Evolutionary conservation across 2,797 vertebrate genomes (phyloP).

Genomic region (Trichosurus vulpecula): DNA sequence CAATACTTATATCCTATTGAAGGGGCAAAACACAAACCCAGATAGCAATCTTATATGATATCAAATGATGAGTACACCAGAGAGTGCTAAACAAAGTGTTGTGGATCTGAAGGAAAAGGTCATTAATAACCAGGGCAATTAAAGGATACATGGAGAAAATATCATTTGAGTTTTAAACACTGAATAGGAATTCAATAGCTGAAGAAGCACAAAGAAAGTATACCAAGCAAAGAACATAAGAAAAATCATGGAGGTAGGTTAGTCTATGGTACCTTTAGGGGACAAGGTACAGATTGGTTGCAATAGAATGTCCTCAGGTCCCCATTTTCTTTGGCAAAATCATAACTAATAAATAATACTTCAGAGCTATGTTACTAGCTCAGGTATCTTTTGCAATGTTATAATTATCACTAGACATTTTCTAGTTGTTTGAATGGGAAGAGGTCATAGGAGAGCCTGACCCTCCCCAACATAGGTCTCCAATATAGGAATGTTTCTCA

Average conservation of each 20-base stretch:
- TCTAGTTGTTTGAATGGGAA: neutral
- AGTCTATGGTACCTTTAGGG: neutral
- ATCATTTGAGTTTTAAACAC: neutral
- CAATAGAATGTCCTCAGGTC: neutral
- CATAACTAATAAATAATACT: neutral
- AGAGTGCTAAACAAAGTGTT: neutral
- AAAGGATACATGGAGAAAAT: neutral
- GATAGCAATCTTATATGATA: neutral
- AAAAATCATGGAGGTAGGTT: neutral
- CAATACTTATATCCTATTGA: neutral
- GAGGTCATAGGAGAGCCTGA: neutral
- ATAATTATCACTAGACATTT: neutral
- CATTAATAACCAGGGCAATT: neutral
- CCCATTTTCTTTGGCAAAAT: neutral
- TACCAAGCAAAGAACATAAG: neutral
- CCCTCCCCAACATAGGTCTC: neutral
- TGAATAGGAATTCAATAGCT: neutral
- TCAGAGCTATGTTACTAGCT: neutral
- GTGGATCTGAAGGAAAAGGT: neutral
- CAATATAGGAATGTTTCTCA: neutral
- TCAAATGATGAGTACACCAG: neutral
- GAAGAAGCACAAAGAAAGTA: neutral
- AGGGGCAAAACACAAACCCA: neutral
- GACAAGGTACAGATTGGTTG: neutral
- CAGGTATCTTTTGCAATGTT: neutral